Conservation (phyloP, 2,113 vertebrate species). For the Pholis gunnellus region DNA sequence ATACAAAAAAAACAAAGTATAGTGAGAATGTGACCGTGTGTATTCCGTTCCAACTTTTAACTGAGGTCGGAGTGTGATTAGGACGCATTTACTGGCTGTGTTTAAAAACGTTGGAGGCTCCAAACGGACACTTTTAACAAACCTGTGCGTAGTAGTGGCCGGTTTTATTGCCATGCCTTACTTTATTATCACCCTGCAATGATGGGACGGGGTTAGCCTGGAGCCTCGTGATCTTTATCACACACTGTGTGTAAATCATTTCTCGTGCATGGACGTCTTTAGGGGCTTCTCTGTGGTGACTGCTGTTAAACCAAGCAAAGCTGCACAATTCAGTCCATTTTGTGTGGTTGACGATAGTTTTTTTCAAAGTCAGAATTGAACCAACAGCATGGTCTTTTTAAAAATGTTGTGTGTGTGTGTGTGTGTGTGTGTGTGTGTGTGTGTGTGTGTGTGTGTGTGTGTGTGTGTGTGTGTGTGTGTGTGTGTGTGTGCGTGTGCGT, state of each 20-base stretch:
- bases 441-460: neutral
- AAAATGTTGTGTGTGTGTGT: neutral
- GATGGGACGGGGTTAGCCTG: neutral
- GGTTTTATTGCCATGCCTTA: neutral
- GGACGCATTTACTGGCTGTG: neutral
- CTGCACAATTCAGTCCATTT: neutral
- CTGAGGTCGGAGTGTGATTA: neutral
- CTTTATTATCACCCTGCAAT: neutral
- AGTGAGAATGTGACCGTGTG: neutral
- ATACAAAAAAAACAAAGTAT: neutral
- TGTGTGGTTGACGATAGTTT: neutral
- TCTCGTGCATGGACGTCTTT: neutral
- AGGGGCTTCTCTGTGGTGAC: neutral
- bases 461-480: neutral
- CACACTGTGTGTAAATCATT: neutral
- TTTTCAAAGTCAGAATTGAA: neutral
- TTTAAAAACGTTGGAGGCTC: no score
- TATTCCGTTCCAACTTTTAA: neutral
- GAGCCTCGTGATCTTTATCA: conserved; percentile 1
- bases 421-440: conserved; percentile 9
- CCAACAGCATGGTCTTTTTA: conserved; percentile 15
- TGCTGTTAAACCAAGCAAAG: neutral
- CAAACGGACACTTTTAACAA: neutral
- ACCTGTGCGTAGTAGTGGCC: neutral
- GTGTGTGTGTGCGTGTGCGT: conserved; percentile 6